Conservation (phyloP, 1,140 invertebrate genomes). For the Drosophila orena region DNA sequence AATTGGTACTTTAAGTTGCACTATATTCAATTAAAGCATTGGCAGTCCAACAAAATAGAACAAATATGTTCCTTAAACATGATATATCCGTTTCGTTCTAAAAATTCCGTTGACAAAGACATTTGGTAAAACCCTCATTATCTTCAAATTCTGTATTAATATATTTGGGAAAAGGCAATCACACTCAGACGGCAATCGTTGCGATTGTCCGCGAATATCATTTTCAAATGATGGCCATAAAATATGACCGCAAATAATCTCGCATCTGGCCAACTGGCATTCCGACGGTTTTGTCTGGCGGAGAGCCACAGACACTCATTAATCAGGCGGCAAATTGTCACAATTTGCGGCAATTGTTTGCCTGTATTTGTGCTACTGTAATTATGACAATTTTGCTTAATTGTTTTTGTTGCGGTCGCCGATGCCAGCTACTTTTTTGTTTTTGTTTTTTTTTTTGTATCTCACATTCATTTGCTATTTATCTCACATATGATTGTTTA, state of each 20-base stretch:
- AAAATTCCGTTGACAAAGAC: too few relatives aligned
- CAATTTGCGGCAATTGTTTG: conserved; percentile 41
- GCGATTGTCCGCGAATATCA: conserved; percentile 25
- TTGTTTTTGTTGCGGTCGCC: conserved; percentile 48
- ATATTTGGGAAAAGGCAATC: too few relatives aligned
- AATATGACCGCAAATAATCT: conserved; percentile 48
- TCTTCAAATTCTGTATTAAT: too few relatives aligned
- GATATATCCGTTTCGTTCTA: too few relatives aligned
- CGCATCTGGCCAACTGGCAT: conserved; percentile 28
- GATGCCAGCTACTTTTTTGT: conserved; percentile 15
- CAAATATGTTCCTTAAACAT: too few relatives aligned
- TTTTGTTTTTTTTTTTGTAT: background rate
- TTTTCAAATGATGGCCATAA: conserved; percentile 33
- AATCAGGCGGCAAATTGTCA: conserved; percentile 63
- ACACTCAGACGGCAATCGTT: background rate
- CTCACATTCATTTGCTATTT: conserved; percentile 1
- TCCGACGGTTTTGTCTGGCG: conserved; percentile 29
- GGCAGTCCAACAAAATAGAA: too few relatives aligned
- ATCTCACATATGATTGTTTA: conserved; percentile 44
- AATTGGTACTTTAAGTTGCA: too few relatives aligned
- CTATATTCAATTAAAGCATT: too few relatives aligned
- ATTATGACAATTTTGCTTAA: conserved; percentile 62
- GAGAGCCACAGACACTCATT: conserved; percentile 60
- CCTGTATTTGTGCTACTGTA: conserved; percentile 40
- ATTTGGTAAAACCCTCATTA: too few relatives aligned